Base-by-base conservation (phyloP, 2,888 invertebrate genomes). In the Crossocerus cetratus region DNA sequence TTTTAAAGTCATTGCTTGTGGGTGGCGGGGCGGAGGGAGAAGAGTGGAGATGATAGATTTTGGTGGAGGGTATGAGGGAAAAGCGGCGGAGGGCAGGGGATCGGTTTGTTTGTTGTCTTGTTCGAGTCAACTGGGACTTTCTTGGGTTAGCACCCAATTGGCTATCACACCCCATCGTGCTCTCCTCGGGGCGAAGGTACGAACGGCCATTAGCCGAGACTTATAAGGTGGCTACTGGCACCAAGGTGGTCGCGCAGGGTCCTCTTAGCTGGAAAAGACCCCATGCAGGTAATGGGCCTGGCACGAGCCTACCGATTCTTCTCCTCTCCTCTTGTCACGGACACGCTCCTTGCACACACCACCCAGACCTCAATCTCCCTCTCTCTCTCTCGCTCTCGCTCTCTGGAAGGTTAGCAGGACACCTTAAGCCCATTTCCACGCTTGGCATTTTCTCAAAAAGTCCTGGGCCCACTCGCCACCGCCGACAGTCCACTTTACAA, bases 131-230 rank as follows among this genome's bases (percentile, higher is more conserved):
- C 86, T 86, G 86, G 83, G 74, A 69, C 76, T 81, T 75, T 83
- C 77, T 78, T 78, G 78, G 82, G 81, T 85, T 84, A 86, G 82
- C 81, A 78, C 82, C 81, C 84, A 86, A 85, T 84, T 84, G 86
- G 81, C 82, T 76, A 76, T 81, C 77, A 81, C 80, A 79, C 81
- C 81, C 81, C 78, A 72, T 77, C 72, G 76, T 71, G 78, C 72
- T 74, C 69, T 18, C 32, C 32, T 32, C 32, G 8, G 55, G 62
- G 78, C 75, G 79, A 85, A 86, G 83, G 84, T 83, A 81, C 74
- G 65, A 70, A 67, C 70, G 61, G 76, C 80, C 78, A 83, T 84
- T 84, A 82, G 83, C 80, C 69, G 60, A 78, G 78, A 76, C 79
- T 78, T 72, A 74, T 72, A 78, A 78, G 80, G 73, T 76, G 74